Base-by-base conservation (phyloP, 2,888 invertebrate genomes). In the Tachina fera region DNA sequence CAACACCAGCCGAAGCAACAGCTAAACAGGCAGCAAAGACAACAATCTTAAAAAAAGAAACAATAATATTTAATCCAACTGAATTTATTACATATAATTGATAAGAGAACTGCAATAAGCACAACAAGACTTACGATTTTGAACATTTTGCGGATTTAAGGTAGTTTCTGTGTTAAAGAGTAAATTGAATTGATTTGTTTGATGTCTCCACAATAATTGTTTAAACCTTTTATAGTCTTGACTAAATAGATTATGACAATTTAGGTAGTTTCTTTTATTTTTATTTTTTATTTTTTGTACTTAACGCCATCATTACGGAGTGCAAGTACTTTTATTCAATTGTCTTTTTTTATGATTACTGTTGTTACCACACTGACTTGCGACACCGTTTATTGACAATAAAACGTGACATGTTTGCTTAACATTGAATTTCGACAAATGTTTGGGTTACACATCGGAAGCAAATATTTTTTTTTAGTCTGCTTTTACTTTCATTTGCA, bases 1-100 rank as follows among this genome's bases (percentile, higher is more conserved):
- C 74, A 1, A 90, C 75, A 45, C 91, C 89, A 3, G 91, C 89
- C 56, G 88, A 85, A 22, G 89, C 88, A 83, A 89, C 89, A 43
- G 90, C 90, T 47, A 90, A 82, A 49, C 90, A 77, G 13, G 91
- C 90, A 75, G 90, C 90, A 71, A 88, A 76, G 53, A 91, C 78
- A 72, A 90, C 85, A 60, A 91, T 43, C 91, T 91, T 31, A 5
- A 31, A 31, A 31, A 49, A 49, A 49, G n/a, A 49, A 49, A 49
- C 2, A n/a, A n/a, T 49, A 5, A 49, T 6, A 49, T 3, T 49
- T 49, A 49, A 31, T 31, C 6, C 31, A 31, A 31, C 6, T 31
- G 31, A 31, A 31, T 31, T 31, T 5, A 31, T 31, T 6, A 49
- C 0, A 6, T n/a, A n/a, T n/a, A n/a, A n/a, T 14, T 6, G 3